Evolutionary conservation across 2,888 invertebrate species (phyloP), one percentile per base, ranked within the genome.

Genomic region (Germaria angustata): DNA sequence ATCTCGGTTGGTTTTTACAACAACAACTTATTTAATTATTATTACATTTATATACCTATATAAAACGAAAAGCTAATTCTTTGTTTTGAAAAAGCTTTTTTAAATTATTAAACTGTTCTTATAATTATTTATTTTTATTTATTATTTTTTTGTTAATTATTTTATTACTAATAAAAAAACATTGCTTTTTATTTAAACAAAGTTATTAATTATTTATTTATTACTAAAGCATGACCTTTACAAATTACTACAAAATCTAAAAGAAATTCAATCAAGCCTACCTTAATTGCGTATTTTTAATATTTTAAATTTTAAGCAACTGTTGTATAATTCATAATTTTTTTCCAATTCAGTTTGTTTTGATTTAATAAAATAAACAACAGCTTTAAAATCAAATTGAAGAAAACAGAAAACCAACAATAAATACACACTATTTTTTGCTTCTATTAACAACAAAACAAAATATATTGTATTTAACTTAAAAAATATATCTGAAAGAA

Each of bases 1-100:
- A 89, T 89, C 89, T 89, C 89, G 84, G 89, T 88, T 89, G 89
- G 87, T 88, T 88, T 89, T 79, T 73, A 73, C 73, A 63, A 88
- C 81, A 88, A 87, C 84, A 87, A 85, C 81, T 59, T 86, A 84
- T 86, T 83, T 76, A 84, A 80, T 75, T 76, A 85, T 81, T 85
- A 82, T 84, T 82, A 81, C 68, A 78, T 84, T 66, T 77, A 86
- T 84, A 86, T 86, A 84, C n/a, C n/a, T n/a, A n/a, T 81, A 73
- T 59, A 72, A 76, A 71, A 77, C 61, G 34, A 49, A 57, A 78
- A 34, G 24, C 24, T 49, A 49, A 86, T 85, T 84, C 84, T 85
- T 80, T 36, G 20, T 75, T 82, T 78, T 34, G 80, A 55, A 65
- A 76, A 61, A 75, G 61, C 61, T 65, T 73, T 68, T 77, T 53